Percentiles rank a stretch among this genome's conserved stretches.
phyloP scores from a whole-genome alignment of 2,797 vertebrate genomes.

The Scleropages formosus region DNA sequence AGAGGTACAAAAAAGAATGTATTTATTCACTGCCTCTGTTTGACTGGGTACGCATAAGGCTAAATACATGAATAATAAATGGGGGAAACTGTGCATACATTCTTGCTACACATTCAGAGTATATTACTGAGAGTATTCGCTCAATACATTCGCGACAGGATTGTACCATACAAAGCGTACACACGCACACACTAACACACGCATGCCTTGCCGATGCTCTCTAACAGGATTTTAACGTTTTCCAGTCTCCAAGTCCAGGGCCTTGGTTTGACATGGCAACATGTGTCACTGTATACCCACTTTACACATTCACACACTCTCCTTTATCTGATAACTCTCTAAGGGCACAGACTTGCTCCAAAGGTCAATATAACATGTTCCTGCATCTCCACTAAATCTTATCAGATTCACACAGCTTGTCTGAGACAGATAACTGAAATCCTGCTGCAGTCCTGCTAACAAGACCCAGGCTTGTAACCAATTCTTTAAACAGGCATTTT shows the following conservation, averaged over 20 bases:
- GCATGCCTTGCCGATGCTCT: too few species aligned
- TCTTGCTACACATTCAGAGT: too few species aligned
- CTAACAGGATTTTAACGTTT: background rate
- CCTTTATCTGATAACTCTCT: background rate
- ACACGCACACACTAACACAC: too few species aligned
- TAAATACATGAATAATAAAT: background rate
- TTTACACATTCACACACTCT: background rate
- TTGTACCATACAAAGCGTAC: too few species aligned
- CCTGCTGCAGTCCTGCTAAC: background rate
- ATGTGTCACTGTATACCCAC: background rate
- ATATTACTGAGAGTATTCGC: background rate
- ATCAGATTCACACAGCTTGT: background rate
- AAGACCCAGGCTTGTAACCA: background rate
- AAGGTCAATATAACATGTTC: background rate
- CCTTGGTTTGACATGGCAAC: too few species aligned
- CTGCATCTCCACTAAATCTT: background rate
- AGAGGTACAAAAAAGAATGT: background rate
- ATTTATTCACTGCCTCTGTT: background rate
- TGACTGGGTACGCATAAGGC: background rate
- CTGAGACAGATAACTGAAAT: background rate
- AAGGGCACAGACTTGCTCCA: background rate
- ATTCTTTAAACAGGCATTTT: background rate
- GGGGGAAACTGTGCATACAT: background rate
- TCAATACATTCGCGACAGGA: background rate
- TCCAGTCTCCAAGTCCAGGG: background rate